phyloP scores from a whole-genome alignment of 1,140 invertebrate species.

The Cyclargus thomasi region DNA sequence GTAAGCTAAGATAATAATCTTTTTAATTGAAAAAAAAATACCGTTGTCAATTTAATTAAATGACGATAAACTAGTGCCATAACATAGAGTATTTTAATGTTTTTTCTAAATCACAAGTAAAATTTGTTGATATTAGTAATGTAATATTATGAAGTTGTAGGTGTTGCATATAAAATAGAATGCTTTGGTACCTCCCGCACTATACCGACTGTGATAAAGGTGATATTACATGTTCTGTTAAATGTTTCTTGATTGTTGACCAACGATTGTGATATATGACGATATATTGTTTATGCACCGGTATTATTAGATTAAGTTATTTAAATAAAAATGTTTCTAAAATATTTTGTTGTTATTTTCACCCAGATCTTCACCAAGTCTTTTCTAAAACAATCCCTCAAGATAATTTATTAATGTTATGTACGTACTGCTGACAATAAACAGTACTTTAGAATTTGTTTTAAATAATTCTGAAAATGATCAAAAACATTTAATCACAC shows the following conservation, averaged over 20 bases:
- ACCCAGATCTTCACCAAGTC: background rate
- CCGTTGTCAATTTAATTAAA: no score
- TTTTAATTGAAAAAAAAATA: no score
- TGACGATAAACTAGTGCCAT: no score
- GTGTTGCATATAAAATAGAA: background rate
- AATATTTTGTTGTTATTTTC: slow-evolving; percentile 16
- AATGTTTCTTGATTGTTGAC: slow-evolving; percentile 27
- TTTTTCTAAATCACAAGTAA: no score
- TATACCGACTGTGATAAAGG: slow-evolving; percentile 30
- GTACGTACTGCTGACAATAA: no score
- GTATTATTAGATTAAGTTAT: slow-evolving; percentile 44
- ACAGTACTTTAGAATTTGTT: no score
- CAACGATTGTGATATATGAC: slow-evolving; percentile 48
- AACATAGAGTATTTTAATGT: no score
- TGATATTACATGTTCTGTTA: slow-evolving; percentile 24
- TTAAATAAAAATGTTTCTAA: slow-evolving; percentile 6
- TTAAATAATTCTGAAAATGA: background rate
- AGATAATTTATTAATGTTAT: background rate
- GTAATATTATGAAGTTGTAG: background rate
- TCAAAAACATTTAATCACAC: background rate
- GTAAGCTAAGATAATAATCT: no score
- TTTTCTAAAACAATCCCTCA: background rate
- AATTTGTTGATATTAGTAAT: no score
- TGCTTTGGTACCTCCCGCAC: background rate
- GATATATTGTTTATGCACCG: slow-evolving; percentile 37